phyloP scores from a whole-genome alignment of 2,888 invertebrate genomes.

The Lasius fuliginosus region DNA sequence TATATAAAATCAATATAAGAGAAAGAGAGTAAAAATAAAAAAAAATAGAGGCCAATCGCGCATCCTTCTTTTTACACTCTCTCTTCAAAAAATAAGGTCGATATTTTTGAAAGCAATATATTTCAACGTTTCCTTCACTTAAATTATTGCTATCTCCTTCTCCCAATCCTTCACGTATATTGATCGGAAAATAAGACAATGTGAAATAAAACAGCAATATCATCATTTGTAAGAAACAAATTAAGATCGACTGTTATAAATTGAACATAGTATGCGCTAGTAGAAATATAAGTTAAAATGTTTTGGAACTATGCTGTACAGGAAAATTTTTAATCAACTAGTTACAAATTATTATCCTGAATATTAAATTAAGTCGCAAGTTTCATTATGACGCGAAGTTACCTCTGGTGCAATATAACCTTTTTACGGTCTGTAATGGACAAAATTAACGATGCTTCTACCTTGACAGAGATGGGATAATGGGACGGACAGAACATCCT shows the following conservation, averaged over 20 bases:
- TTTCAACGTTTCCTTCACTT: not conserved
- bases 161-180: not conserved
- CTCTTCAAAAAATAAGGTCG: not conserved
- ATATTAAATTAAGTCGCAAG: conserved; percentile 32
- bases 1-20: not conserved
- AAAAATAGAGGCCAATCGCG: not conserved
- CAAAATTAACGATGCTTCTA: conserved; percentile 49
- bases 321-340: conserved; percentile 19
- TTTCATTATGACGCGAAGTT: conserved; percentile 17
- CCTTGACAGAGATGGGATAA: conserved; percentile 43
- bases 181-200: not conserved
- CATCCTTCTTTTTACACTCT: not conserved
- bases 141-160: not conserved
- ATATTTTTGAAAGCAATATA: not conserved
- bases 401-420: conserved; percentile 4
- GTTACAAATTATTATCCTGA: not conserved
- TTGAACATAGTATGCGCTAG: not conserved
- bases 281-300: not conserved
- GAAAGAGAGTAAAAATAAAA: too few relatives aligned
- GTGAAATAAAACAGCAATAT: not conserved
- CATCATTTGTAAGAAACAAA: not conserved
- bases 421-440: conserved; percentile 30
- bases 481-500: conserved; percentile 29
- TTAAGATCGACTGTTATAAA: not conserved
- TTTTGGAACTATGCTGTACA: not conserved